These are phyloP conservation scores for Falco berigora DNA, from an alignment of 2,797 vertebrate genomes.

Conservation along the genomic window DNA sequence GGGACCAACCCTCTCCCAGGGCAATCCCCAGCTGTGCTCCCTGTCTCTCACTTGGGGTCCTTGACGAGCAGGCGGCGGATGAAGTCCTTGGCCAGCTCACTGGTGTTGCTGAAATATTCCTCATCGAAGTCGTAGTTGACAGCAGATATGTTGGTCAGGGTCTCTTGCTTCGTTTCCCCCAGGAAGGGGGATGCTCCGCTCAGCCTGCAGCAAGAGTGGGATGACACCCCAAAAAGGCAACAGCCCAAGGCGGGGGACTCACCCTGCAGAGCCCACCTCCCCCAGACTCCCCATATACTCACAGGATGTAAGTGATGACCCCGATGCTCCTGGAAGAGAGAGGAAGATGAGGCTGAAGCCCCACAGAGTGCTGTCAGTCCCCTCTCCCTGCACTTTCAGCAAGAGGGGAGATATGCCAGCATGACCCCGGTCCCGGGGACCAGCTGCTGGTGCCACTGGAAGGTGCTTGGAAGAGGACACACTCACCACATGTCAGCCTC, in stretches of 20 bases:
- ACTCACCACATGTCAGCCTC: slow-evolving; percentile 98
- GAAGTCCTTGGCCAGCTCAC: slow-evolving; percentile 96
- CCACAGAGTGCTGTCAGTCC: rapidly evolving
- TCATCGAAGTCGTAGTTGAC: slow-evolving; percentile 98
- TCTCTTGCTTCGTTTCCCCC: slow-evolving; percentile 97
- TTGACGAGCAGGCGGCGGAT: slow-evolving; percentile 94
- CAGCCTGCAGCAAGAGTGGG: slow-evolving; percentile 67
- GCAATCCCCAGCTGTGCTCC: neutral
- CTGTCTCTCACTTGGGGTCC: slow-evolving; percentile 86
- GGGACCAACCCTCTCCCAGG: neutral
- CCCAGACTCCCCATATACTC: slow-evolving; percentile 66
- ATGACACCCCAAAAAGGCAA: neutral
- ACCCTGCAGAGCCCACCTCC: rapidly evolving
- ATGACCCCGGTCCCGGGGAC: rapidly evolving
- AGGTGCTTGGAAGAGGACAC: neutral
- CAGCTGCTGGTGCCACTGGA: neutral
- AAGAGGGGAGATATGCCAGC: rapidly evolving
- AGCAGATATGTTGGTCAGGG: slow-evolving; percentile 92
- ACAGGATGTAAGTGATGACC: slow-evolving; percentile 98
- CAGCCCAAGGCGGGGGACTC: rapidly evolving
- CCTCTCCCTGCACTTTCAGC: neutral
- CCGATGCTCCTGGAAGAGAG: slow-evolving; percentile 88
- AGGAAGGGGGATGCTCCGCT: slow-evolving; percentile 94
- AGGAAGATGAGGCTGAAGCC: neutral
- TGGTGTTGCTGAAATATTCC: slow-evolving; percentile 95